phyloP scores from a whole-genome alignment of 2,113 vertebrate species.

The Sapayoa aenigma region DNA sequence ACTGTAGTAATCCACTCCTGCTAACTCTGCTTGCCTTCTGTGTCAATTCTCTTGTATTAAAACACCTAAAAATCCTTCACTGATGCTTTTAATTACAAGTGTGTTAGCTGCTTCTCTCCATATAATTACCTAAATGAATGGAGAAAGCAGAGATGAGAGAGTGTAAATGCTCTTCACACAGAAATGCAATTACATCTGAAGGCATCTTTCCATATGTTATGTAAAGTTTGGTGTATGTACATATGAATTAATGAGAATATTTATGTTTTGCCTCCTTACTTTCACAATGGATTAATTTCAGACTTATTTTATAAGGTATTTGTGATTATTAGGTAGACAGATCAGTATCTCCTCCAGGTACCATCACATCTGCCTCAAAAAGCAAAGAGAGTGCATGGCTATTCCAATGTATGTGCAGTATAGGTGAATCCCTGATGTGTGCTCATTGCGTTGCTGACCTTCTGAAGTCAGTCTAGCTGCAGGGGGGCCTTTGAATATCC shows the following conservation, averaged over 20 bases:
- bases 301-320: conserved; percentile 21
- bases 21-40: not conserved
- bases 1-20: not conserved
- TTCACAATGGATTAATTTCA: conserved; percentile 64
- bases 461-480: not conserved
- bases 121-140: conserved; percentile 75
- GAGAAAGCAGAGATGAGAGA: conserved; percentile 66
- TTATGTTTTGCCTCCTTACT: conserved; percentile 65
- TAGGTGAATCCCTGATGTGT: not conserved
- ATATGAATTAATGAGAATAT: conserved; percentile 55
- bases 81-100: conserved; percentile 74
- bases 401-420: not conserved
- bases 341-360: not conserved
- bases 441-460: not conserved
- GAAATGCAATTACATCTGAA: conserved; percentile 71
- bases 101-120: conserved; percentile 62
- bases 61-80: conserved; percentile 66
- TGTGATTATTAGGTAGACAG: conserved; percentile 8
- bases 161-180: conserved; percentile 54
- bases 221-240: conserved; percentile 71
- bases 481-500: not conserved
- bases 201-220: conserved; percentile 72
- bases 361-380: not conserved
- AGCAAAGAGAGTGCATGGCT: not conserved
- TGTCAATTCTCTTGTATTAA: not conserved